phyloP scores from a whole-genome alignment of 2,797 vertebrate genomes.

The Centroberyx gerrardi region DNA sequence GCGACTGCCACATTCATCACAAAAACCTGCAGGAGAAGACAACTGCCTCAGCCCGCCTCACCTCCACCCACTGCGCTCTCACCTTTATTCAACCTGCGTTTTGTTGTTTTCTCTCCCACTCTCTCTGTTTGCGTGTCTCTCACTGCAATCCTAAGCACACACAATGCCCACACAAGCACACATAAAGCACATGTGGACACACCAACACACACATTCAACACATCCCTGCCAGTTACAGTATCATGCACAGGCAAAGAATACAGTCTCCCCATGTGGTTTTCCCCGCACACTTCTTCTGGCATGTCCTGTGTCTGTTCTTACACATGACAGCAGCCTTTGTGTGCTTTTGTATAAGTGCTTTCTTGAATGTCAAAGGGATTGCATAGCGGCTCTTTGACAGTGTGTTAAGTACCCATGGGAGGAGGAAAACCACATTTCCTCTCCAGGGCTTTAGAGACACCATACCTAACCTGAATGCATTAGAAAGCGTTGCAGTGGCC shows the following conservation, averaged over 20 bases:
- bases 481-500: not conserved
- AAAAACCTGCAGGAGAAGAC: constrained; percentile 57
- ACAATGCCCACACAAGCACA: constrained; percentile 20
- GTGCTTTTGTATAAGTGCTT: constrained; percentile 39
- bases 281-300: not conserved
- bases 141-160: constrained; percentile 26
- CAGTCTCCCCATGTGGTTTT: constrained; percentile 47
- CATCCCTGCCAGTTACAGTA: constrained; percentile 41
- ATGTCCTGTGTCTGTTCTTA: constrained; percentile 29
- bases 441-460: constrained; percentile 17
- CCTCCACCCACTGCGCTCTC: constrained; percentile 40
- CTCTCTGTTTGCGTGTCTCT: constrained; percentile 24
- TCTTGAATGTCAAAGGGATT: constrained; percentile 67
- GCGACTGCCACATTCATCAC: constrained; percentile 68
- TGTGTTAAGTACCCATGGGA: constrained; percentile 48
- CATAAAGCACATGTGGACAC: constrained; percentile 13
- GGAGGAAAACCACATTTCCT: constrained; percentile 30
- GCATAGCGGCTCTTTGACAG: constrained; percentile 32
- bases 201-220: constrained; percentile 39
- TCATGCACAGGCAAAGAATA: constrained; percentile 23
- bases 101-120: constrained; percentile 22
- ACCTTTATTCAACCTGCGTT: constrained; percentile 39
- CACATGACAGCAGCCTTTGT: constrained; percentile 64
- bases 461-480: too few relatives aligned
- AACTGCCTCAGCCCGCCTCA: constrained; percentile 49